Base-by-base conservation (phyloP, 1,140 invertebrate species). In the Dendrolimus punctatus region DNA sequence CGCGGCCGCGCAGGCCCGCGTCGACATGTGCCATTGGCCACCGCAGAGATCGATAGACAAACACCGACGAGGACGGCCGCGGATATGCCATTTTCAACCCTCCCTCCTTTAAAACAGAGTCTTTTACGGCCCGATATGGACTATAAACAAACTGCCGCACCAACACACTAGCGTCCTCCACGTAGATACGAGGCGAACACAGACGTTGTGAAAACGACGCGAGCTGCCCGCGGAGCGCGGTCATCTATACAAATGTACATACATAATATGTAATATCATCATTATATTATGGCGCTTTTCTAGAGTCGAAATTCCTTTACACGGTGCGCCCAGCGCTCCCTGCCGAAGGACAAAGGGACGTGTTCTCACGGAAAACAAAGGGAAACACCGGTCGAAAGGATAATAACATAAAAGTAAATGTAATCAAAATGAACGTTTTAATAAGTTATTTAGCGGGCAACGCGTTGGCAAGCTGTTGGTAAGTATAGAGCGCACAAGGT, bases 1-100 rank as follows among this genome's bases (percentile, higher is more conserved):
- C 73, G 71, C 71, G 71, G 70, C 61, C 71, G 80, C 80, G 84
- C 84, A 81, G 65, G 72, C 71, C 53, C 68, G 59, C 57, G 53
- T 58, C 61, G 62, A 64, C 77, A 80, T 76, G 67, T 83, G 80
- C 83, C 73, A 86, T 87, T 86, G 85, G 85, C 81, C 83, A 82
- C 75, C 76, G 73, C 79, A 65, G 67, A 80, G 82, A 85, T 86
- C 85, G 85, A 87, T 87, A 85, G 80, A 73, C 81, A 83, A 85
- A 85, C 82, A 80, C 60, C 71, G 73, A 70, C 78, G 76, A 81
- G 76, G 80, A 72, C 76, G 60, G 59, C 72, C 70, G 74, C 69
- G 70, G 57, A 71, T 66, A 78, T 65, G 66, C 66, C 57, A 80
- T 71, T 73, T 49, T 74, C 46, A 51, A 65, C 74, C 58, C 65